phyloP scores from a whole-genome alignment of 1,140 invertebrate species.

The Hirudo medicinalis region DNA sequence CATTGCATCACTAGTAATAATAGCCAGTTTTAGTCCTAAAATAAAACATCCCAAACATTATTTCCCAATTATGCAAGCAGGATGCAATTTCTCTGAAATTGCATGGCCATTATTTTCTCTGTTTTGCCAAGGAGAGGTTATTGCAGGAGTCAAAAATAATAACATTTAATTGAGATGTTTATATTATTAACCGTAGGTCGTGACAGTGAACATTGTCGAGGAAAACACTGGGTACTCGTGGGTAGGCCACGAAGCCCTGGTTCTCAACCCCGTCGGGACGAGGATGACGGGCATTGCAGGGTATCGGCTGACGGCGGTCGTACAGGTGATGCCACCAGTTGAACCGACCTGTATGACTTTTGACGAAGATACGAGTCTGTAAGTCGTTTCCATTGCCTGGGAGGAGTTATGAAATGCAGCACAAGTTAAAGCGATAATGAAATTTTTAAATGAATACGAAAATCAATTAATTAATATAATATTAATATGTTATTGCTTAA shows the following conservation, averaged over 20 bases:
- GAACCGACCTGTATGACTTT: constrained; percentile 74
- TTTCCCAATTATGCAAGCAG: too few species aligned
- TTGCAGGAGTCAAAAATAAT: too few species aligned
- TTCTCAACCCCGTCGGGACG: constrained; percentile 32
- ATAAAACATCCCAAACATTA: too few species aligned
- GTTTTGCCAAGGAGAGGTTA: too few species aligned
- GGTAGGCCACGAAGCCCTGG: constrained; percentile 83
- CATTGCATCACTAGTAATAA: too few species aligned
- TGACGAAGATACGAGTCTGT: constrained; percentile 75
- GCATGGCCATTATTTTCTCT: too few species aligned
- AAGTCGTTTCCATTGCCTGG: constrained; percentile 22
- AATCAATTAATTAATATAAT: neutral
- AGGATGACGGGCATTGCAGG: constrained; percentile 47
- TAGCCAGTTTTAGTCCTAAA: too few species aligned
- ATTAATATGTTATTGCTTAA: neutral
- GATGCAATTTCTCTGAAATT: too few species aligned
- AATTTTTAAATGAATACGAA: too few species aligned
- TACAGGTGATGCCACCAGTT: constrained; percentile 81
- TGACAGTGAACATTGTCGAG: constrained; percentile 58
- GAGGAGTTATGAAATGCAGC: too few species aligned
- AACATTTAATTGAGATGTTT: neutral
- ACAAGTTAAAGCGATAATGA: too few species aligned
- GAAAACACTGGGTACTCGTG: constrained; percentile 86
- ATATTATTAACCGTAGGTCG: constrained; percentile 23
- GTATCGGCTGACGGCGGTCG: constrained; percentile 60